Conservation (phyloP, 1,140 invertebrate genomes). For the Zophobas morio region DNA sequence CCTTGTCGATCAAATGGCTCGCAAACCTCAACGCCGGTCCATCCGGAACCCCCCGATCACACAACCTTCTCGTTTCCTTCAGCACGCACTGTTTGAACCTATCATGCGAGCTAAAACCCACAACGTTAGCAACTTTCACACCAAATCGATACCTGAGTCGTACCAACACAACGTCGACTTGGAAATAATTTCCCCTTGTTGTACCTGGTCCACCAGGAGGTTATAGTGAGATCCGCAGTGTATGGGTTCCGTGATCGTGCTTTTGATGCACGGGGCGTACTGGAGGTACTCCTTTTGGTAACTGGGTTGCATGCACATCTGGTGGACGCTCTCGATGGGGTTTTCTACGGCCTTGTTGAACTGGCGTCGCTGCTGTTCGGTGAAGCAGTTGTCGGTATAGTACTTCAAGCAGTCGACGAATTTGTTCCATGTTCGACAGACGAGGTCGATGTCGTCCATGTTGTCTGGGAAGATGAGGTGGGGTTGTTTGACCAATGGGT, state of each 20-base stretch:
- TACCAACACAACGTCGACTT: slow-evolving; percentile 74
- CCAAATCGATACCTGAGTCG: slow-evolving; percentile 51
- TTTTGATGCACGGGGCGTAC: slow-evolving; percentile 74
- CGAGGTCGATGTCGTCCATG: slow-evolving; percentile 72
- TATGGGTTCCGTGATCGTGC: slow-evolving; percentile 71
- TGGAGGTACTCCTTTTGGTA: slow-evolving; percentile 76
- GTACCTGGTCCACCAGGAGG: slow-evolving; percentile 72
- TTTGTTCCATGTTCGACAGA: slow-evolving; percentile 73
- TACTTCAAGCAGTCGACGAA: slow-evolving; percentile 73
- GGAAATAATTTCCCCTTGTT: slow-evolving; percentile 71
- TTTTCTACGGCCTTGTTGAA: slow-evolving; percentile 74
- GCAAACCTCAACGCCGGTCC: slow-evolving; percentile 71
- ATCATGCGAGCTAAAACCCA: slow-evolving; percentile 71
- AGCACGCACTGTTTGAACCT: slow-evolving; percentile 73
- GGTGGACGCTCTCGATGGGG: slow-evolving; percentile 73
- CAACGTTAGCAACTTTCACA: not conserved
- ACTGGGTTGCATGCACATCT: slow-evolving; percentile 72
- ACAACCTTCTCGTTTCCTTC: slow-evolving; percentile 70
- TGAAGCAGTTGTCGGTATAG: slow-evolving; percentile 74
- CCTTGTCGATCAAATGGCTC: slow-evolving; percentile 72
- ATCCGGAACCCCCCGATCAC: slow-evolving; percentile 69
- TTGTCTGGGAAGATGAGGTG: slow-evolving; percentile 75
- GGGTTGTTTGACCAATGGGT: slow-evolving; percentile 73
- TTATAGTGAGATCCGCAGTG: slow-evolving; percentile 74
- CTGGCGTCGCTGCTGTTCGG: slow-evolving; percentile 69